Evolutionary conservation across 2,888 invertebrate genomes (phyloP).

Genomic region (Cerastis rubricosa): DNA sequence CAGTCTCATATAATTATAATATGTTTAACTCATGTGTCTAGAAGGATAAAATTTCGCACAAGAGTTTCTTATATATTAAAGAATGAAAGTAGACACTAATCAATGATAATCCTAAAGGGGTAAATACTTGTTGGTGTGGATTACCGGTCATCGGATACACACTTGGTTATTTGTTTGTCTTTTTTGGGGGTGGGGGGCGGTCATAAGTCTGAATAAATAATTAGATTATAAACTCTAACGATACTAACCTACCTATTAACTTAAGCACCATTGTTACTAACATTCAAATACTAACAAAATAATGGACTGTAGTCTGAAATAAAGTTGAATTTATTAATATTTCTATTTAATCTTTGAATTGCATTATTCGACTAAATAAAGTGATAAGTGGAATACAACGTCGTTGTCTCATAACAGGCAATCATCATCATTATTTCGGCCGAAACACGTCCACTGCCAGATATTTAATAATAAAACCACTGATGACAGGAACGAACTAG

Average conservation of each 20-base stretch:
- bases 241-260: no score
- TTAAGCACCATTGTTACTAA: no score
- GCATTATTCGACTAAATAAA: background rate
- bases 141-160: background rate
- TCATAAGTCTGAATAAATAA: no score
- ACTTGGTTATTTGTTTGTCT: background rate
- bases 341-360: background rate
- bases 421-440: no score
- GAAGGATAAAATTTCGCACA: background rate
- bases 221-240: no score
- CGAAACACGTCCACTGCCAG: no score
- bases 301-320: no score
- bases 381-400: background rate
- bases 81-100: background rate
- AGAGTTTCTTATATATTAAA: background rate
- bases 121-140: background rate
- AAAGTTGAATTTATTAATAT: background rate
- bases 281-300: no score
- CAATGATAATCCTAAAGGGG: background rate
- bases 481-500: no score
- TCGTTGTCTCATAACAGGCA: background rate
- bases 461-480: no score
- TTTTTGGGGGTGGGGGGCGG: no score
- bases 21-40: background rate
- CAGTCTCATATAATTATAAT: background rate